These are phyloP conservation scores for Probosciger aterrimus DNA, from an alignment of 2,113 vertebrate species.

Conservation along the genomic window DNA sequence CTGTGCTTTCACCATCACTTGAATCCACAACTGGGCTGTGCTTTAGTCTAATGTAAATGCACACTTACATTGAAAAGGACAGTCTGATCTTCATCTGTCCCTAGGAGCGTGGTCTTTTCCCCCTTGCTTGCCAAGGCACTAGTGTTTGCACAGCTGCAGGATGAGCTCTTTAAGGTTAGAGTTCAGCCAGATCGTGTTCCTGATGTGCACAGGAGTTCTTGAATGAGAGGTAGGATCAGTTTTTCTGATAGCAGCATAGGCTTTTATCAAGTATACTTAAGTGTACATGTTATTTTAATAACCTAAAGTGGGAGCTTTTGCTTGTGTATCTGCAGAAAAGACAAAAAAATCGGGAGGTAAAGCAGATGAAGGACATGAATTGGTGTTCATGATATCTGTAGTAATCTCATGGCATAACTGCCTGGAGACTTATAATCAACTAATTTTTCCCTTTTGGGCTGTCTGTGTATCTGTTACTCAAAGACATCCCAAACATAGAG, in stretches of 20 bases:
- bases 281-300: not conserved
- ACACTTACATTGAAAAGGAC: not conserved
- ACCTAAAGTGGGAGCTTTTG: not conserved
- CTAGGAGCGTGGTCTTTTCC: not conserved
- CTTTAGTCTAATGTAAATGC: rapidly evolving
- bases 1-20: not conserved
- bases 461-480: not conserved
- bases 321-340: not conserved
- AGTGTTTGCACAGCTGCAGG: constrained; percentile 24
- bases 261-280: not conserved
- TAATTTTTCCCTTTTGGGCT: not conserved
- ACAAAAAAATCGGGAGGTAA: not conserved
- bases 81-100: not conserved
- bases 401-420: not conserved
- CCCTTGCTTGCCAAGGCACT: not conserved
- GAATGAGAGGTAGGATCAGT: not conserved
- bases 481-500: not conserved
- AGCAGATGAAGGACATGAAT: not conserved
- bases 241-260: not conserved
- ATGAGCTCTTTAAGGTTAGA: not conserved
- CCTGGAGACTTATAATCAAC: not conserved
- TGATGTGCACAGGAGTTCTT: not conserved
- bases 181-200: not conserved
- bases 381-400: not conserved
- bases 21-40: not conserved